Conservation (phyloP, 1,140 invertebrate genomes). For the Cydia splendana region DNA sequence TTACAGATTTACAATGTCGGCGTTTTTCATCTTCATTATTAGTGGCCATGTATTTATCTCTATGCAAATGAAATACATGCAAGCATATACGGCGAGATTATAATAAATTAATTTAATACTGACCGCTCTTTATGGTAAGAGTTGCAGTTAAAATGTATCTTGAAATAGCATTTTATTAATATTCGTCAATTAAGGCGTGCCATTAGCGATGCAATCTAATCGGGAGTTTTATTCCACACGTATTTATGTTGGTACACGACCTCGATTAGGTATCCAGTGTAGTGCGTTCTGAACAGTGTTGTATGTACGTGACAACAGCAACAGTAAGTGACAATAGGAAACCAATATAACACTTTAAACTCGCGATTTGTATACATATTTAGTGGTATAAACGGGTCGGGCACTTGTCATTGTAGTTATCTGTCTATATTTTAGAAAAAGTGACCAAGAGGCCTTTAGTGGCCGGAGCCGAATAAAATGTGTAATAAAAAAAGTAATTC, state of each 20-base stretch:
- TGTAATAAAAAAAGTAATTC: too few relatives aligned
- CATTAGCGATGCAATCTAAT: conserved; percentile 55
- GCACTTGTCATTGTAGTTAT: too few relatives aligned
- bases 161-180: conserved; percentile 39
- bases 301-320: too few relatives aligned
- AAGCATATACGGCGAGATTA: not conserved
- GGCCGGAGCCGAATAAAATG: too few relatives aligned
- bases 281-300: not conserved
- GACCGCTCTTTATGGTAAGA: conserved; percentile 13
- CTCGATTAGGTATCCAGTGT: not conserved
- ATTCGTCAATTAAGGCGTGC: conserved; percentile 47
- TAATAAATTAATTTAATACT: not conserved
- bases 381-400: too few relatives aligned
- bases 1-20: not conserved
- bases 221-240: conserved; percentile 14
- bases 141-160: conserved; percentile 11
- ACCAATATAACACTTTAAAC: too few relatives aligned
- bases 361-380: too few relatives aligned
- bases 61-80: not conserved
- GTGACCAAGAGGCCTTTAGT: too few relatives aligned
- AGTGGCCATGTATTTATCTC: not conserved
- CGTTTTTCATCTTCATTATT: not conserved
- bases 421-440: too few relatives aligned
- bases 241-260: too few relatives aligned
- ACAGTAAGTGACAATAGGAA: too few relatives aligned